Conservation (phyloP, 2,113 vertebrate species). For the Butorides virescens region DNA sequence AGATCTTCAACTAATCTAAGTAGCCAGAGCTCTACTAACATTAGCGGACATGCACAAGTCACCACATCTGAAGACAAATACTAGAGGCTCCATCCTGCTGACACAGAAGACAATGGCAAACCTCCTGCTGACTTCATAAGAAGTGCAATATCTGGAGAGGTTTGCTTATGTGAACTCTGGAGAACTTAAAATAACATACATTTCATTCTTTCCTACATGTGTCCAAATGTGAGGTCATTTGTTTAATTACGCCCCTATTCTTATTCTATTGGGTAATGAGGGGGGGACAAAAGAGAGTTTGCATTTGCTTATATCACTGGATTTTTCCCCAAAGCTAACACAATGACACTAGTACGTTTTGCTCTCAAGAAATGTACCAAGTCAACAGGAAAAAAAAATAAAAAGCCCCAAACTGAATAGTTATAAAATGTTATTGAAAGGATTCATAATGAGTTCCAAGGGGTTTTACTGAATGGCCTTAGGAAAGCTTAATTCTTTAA, state of each 20-base stretch:
- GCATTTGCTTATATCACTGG: conserved; percentile 40
- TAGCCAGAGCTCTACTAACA: neutral
- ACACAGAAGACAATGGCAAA: conserved; percentile 28
- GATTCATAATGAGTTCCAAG: conserved; percentile 23
- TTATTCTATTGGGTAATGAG: conserved; percentile 3
- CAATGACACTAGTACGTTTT: conserved; percentile 38
- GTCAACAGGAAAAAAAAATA: conserved; percentile 17
- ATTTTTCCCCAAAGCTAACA: conserved; percentile 14
- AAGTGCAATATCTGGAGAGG: neutral
- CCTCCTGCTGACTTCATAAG: neutral
- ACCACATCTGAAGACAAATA: neutral
- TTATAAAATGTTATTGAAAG: conserved; percentile 59
- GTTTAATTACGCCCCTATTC: conserved; percentile 34
- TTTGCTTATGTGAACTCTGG: neutral
- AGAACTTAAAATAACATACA: conserved; percentile 8
- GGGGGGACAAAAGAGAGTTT: conserved; percentile 22
- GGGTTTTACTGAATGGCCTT: neutral
- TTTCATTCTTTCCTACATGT: conserved; percentile 26
- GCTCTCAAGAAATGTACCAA: conserved; percentile 36
- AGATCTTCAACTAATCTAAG: neutral
- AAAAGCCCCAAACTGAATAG: neutral
- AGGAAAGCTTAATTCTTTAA: conserved; percentile 33
- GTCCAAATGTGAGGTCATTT: conserved; percentile 37
- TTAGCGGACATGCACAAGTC: neutral
- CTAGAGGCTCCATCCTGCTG: neutral